Evolutionary conservation across 2,113 vertebrate genomes (phyloP).

Genomic region (Pygoscelis antarcticus): DNA sequence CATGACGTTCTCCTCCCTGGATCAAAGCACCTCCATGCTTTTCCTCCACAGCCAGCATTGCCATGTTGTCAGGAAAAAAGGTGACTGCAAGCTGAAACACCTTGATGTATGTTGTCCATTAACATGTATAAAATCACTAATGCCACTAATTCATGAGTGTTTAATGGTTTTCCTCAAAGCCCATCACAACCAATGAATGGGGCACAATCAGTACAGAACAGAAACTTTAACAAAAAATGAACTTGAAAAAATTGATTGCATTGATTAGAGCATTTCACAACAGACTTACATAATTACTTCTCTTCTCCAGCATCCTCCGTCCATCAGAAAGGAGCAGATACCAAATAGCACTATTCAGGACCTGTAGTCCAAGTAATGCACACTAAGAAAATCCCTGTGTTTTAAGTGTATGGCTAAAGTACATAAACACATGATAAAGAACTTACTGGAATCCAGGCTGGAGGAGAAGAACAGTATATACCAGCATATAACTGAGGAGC

Average conservation of each 20-base stretch:
- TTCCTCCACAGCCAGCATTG: not conserved
- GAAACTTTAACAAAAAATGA: not conserved
- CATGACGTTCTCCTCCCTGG: not conserved
- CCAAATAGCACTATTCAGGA: not conserved
- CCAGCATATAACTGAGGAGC: not conserved
- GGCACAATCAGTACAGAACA: not conserved
- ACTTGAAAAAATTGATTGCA: not conserved
- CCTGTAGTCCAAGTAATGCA: not conserved
- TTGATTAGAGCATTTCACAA: not conserved
- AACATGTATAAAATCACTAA: not conserved
- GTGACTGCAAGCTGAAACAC: not conserved
- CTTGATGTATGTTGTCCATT: not conserved
- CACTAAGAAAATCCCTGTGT: not conserved
- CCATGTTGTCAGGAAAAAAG: not conserved
- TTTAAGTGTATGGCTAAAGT: not conserved
- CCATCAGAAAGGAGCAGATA: not conserved
- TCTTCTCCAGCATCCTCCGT: not conserved
- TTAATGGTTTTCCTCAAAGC: not conserved
- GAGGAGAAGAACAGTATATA: not conserved
- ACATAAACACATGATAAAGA: not conserved
- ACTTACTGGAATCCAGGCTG: not conserved
- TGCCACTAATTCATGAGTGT: not conserved
- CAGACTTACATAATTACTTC: not conserved
- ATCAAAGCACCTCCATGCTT: not conserved
- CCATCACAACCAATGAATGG: not conserved